Evolutionary conservation across 2,797 vertebrate genomes (phyloP).

Genomic region (Gorsachius magnificus): DNA sequence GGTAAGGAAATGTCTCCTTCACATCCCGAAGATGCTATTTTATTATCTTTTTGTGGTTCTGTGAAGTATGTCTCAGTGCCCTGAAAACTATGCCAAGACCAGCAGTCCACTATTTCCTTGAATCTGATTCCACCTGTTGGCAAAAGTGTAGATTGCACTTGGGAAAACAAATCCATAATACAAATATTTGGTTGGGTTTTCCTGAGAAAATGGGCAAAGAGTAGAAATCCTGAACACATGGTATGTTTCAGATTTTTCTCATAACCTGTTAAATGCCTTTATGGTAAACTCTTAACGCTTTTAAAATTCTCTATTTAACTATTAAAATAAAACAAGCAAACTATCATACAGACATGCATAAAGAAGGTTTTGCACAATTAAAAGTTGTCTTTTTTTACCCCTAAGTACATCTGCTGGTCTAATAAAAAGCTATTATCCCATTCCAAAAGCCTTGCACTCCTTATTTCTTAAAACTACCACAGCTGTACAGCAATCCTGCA

Average conservation of each 20-base stretch:
- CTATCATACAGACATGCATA: neutral
- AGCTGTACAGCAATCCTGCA: neutral
- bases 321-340: neutral
- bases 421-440: neutral
- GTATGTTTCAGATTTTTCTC: neutral
- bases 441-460: neutral
- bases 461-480: neutral
- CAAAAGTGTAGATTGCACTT: neutral
- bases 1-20: neutral
- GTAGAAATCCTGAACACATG: neutral
- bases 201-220: neutral
- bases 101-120: conserved; percentile 30
- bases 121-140: conserved; percentile 72
- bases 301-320: neutral
- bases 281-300: neutral
- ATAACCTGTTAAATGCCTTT: neutral
- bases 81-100: neutral
- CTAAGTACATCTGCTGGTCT: fast-evolving
- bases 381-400: neutral
- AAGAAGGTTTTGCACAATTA: neutral
- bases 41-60: neutral
- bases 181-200: neutral
- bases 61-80: fast-evolving
- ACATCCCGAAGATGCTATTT: neutral
- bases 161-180: neutral